These are phyloP conservation scores for Synanceia verrucosa DNA, from an alignment of 2,797 vertebrate genomes.

Conservation along the genomic window DNA sequence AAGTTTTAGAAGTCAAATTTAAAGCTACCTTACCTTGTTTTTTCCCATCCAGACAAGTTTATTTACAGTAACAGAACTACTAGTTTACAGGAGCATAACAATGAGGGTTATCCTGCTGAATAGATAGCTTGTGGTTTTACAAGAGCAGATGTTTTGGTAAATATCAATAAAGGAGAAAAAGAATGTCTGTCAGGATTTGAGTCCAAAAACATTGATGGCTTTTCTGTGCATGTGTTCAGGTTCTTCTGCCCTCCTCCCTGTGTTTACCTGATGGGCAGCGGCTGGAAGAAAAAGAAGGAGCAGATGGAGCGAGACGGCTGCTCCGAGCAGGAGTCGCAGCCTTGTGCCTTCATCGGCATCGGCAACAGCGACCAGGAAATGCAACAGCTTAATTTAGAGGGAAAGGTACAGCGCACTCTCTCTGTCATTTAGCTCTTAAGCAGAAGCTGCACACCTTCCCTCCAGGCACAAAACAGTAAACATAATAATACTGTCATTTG, in stretches of 20 bases:
- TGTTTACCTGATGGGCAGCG: constrained; percentile 99
- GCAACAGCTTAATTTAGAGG: constrained; percentile 98
- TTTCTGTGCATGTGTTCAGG: constrained; percentile 71
- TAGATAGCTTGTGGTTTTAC: not conserved
- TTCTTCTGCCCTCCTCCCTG: constrained; percentile 99
- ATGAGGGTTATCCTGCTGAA: too few relatives aligned
- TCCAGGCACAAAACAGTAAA: not conserved
- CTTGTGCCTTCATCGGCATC: constrained; percentile 98
- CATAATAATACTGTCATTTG: not conserved
- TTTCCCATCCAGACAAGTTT: not conserved
- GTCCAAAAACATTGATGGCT: not conserved
- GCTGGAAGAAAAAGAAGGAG: constrained; percentile 99
- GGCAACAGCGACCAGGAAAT: constrained; percentile 99
- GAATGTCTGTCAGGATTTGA: not conserved
- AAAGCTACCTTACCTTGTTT: not conserved
- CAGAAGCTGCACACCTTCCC: not conserved
- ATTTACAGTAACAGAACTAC: not conserved
- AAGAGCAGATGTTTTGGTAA: not conserved
- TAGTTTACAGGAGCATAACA: not conserved
- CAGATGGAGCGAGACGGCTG: constrained; percentile 98
- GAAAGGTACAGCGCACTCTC: constrained; percentile 86
- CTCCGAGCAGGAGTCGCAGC: constrained; percentile 97
- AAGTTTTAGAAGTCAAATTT: not conserved
- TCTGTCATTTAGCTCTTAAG: not conserved
- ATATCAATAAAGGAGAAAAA: not conserved